These are phyloP conservation scores for Larimichthys polyactis DNA, from an alignment of 2,113 vertebrate genomes.

Conservation along the genomic window DNA sequence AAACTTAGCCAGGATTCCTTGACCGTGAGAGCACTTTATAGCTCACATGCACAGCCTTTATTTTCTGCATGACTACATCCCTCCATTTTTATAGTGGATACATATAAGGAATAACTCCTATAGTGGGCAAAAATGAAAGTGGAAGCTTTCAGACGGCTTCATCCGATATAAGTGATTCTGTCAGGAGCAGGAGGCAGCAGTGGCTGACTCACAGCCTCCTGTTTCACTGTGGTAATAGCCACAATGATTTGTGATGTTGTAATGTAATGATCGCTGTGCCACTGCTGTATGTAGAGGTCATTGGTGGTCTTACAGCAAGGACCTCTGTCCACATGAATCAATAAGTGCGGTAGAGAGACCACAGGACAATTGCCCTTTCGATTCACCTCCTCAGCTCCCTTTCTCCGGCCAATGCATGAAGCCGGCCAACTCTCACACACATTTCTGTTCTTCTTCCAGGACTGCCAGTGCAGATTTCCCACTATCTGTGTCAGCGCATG, in stretches of 20 bases:
- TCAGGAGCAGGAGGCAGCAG: constrained; percentile 34
- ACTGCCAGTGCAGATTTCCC: background rate
- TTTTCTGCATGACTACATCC: constrained; percentile 41
- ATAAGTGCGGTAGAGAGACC: constrained; percentile 31
- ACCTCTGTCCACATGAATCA: constrained; percentile 55
- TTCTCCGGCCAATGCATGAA: background rate
- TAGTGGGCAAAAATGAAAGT: constrained; percentile 39
- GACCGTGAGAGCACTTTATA: constrained; percentile 20
- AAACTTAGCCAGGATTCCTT: constrained; percentile 7
- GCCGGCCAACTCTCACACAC: background rate
- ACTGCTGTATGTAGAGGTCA: constrained; percentile 46
- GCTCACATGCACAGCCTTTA: background rate
- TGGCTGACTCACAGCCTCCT: constrained; percentile 36
- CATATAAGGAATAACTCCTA: constrained; percentile 11
- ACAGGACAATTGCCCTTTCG: constrained; percentile 32
- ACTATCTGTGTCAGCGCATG: background rate
- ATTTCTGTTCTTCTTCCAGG: background rate
- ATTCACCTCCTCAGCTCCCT: background rate
- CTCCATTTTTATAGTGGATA: constrained; percentile 31
- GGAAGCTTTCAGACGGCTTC: constrained; percentile 38
- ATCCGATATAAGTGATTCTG: constrained; percentile 43
- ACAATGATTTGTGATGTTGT: constrained; percentile 53
- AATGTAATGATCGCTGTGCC: constrained; percentile 48
- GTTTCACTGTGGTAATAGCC: constrained; percentile 46
- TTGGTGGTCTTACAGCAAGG: constrained; percentile 35